phyloP scores from a whole-genome alignment of 2,888 invertebrate genomes.

The Eurytoma adleriae region DNA sequence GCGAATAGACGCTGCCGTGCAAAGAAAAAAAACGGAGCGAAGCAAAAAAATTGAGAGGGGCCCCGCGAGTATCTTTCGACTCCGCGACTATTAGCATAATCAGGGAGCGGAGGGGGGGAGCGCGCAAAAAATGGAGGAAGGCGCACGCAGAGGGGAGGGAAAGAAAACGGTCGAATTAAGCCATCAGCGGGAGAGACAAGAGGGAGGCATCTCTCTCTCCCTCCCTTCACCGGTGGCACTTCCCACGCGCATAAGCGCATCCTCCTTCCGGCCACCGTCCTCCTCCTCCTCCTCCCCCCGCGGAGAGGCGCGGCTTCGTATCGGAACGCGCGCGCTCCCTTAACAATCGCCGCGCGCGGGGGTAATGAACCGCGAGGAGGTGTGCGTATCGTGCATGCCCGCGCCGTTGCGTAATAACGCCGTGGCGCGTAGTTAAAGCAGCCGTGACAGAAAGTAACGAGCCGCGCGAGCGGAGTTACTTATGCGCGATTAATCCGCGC shows the following conservation, averaged over 20 bases:
- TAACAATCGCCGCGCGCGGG: neutral
- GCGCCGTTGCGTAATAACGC: slow-evolving; percentile 65
- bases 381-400: slow-evolving; percentile 16
- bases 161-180: slow-evolving; percentile 43
- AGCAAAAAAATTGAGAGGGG: neutral
- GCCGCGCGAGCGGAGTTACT: slow-evolving; percentile 54
- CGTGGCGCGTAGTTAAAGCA: slow-evolving; percentile 64
- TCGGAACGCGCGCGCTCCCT: neutral
- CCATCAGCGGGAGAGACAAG: slow-evolving; percentile 35
- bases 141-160: neutral
- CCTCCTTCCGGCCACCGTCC: slow-evolving; percentile 47
- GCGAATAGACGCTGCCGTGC: neutral
- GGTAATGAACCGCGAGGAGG: slow-evolving; percentile 46
- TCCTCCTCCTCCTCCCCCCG: neutral
- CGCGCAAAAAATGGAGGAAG: neutral
- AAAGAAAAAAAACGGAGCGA: neutral
- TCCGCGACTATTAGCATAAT: slow-evolving; percentile 45
- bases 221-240: slow-evolving; percentile 40
- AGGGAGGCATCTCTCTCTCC: slow-evolving; percentile 24
- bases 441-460: slow-evolving; percentile 64
- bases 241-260: slow-evolving; percentile 49
- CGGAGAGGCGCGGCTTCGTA: neutral
- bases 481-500: slow-evolving; percentile 17
- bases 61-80: too few species aligned
- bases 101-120: neutral